phyloP scores from a whole-genome alignment of 2,888 invertebrate species.

The Temnothorax ravouxi region DNA sequence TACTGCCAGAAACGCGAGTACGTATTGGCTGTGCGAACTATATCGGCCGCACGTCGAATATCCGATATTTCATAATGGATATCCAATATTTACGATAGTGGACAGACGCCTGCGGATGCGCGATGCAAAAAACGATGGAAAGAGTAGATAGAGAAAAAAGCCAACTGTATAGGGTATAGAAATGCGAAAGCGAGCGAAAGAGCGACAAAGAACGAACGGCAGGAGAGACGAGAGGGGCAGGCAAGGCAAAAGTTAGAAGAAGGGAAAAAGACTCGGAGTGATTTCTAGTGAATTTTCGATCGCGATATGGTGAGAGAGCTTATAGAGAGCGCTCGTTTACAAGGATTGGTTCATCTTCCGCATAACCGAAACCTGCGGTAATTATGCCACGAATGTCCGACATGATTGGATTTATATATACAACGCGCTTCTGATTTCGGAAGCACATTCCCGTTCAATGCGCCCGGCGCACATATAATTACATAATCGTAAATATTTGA shows the following conservation, averaged over 20 bases:
- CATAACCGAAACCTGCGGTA: constrained; percentile 22
- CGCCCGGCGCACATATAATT: constrained; percentile 30
- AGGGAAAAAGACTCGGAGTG: constrained; percentile 1
- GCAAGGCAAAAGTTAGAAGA: background rate
- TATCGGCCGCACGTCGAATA: constrained; percentile 73
- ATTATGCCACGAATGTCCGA: constrained; percentile 39
- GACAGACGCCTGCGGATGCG: constrained; percentile 70
- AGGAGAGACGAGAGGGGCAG: background rate
- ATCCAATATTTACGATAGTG: constrained; percentile 77
- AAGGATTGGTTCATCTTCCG: constrained; percentile 8
- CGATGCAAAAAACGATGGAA: constrained; percentile 58
- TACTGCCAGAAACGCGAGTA: constrained; percentile 58
- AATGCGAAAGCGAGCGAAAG: constrained; percentile 13
- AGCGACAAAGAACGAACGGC: background rate
- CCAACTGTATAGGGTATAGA: background rate
- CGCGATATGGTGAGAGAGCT: background rate
- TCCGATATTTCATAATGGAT: constrained; percentile 77
- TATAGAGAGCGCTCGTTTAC: constrained; percentile 15
- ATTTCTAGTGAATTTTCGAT: constrained; percentile 42
- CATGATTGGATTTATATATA: constrained; percentile 48
- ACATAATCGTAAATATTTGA: constrained; percentile 55
- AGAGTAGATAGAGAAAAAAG: constrained; percentile 35
- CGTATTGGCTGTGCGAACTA: constrained; percentile 57
- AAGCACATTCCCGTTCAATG: constrained; percentile 14
- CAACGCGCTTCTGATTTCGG: constrained; percentile 38